A percentile compares a stretch with the other conserved stretches of the same genome.
Evolutionary conservation across 2,888 invertebrate species (phyloP).

Genomic region (Latrodectus elegans): DNA sequence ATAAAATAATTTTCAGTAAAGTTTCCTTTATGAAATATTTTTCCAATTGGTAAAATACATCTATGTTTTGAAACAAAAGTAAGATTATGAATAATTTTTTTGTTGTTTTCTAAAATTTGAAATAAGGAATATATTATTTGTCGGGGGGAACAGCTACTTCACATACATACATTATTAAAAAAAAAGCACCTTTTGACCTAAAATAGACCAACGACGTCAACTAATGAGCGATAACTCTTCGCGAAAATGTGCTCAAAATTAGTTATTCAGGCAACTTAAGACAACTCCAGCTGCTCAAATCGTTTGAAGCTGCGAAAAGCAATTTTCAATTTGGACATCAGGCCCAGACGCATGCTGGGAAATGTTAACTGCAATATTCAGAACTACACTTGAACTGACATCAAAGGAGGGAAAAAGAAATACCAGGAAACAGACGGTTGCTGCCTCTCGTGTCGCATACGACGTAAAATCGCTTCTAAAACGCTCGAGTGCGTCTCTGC

Average conservation of each 20-base stretch:
- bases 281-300: not conserved
- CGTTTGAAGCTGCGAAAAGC: not conserved
- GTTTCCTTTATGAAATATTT: too few species aligned
- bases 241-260: not conserved
- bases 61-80: too few species aligned
- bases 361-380: conserved; percentile 2
- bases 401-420: not conserved
- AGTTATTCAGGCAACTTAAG: not conserved
- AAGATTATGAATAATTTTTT: too few species aligned
- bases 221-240: too few species aligned
- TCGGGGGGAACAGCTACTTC: too few species aligned
- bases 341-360: not conserved
- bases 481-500: not conserved
- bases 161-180: too few species aligned
- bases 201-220: too few species aligned
- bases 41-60: too few species aligned
- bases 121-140: too few species aligned
- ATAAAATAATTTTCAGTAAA: too few species aligned
- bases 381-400: not conserved
- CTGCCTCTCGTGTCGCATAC: not conserved
- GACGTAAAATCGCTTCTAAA: not conserved
- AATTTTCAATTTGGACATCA: not conserved
- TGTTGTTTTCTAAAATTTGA: too few species aligned
- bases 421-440: not conserved
- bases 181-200: too few species aligned